phyloP scores from a whole-genome alignment of 2,113 vertebrate species.

The Prunella himalayana region DNA sequence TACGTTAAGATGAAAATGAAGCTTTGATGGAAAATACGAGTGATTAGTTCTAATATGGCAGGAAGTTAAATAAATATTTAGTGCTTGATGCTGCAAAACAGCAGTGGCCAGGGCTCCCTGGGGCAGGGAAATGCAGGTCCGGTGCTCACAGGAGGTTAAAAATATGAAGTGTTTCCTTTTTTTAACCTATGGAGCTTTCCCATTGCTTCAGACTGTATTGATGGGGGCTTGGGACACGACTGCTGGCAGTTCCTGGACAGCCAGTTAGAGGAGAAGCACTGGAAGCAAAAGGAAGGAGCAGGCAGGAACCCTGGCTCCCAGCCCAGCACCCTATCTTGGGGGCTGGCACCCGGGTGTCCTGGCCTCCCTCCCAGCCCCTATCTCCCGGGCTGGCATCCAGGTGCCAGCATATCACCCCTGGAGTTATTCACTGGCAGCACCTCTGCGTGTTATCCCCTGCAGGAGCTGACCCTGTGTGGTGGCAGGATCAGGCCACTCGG shows the following conservation, averaged over 20 bases:
- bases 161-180: background rate
- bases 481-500: background rate
- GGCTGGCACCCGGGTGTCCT: background rate
- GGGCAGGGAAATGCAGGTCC: background rate
- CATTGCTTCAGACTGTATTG: background rate
- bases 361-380: slow-evolving; percentile 13
- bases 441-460: rapidly evolving
- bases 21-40: slow-evolving; percentile 54
- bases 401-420: rapidly evolving
- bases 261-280: background rate
- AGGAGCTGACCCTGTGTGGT: rapidly evolving
- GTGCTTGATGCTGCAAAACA: background rate
- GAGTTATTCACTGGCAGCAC: background rate
- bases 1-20: slow-evolving; percentile 61
- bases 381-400: slow-evolving; percentile 27
- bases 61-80: slow-evolving; percentile 53
- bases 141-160: background rate
- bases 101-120: background rate
- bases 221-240: background rate
- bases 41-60: slow-evolving; percentile 64
- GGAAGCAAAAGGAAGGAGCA: background rate
- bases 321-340: background rate
- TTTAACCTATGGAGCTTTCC: background rate
- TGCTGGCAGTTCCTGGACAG: rapidly evolving
- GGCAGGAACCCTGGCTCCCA: background rate